A percentile compares a stretch with the other conserved stretches of the same genome.
Conservation (phyloP, 1,140 invertebrate species). For the Lasioglossum albipes region DNA sequence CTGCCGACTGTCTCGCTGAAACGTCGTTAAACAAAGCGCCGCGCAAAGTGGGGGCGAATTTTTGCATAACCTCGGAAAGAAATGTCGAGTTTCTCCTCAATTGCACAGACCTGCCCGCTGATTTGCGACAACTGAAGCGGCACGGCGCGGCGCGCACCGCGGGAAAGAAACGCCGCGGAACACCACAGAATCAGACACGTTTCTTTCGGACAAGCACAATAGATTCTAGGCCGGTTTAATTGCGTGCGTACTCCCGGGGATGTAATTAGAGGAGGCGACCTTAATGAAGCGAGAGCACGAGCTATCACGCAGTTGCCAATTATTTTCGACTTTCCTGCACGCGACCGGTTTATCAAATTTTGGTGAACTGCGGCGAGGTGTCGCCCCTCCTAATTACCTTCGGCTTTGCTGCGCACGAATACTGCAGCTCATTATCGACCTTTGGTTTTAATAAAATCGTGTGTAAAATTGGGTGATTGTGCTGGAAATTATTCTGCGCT, state of each 20-base stretch:
- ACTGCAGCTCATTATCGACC: too few relatives aligned
- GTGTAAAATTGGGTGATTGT: too few relatives aligned
- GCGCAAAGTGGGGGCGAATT: conserved; percentile 68
- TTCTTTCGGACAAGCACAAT: not conserved
- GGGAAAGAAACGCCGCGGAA: conserved; percentile 27
- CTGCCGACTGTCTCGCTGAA: conserved; percentile 8
- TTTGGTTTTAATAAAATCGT: too few relatives aligned
- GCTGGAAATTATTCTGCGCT: too few relatives aligned
- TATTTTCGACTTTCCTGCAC: not conserved
- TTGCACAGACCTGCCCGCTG: conserved; percentile 73
- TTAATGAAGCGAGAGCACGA: not conserved
- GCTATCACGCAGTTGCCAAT: not conserved
- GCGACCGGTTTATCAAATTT: not conserved
- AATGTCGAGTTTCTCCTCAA: conserved; percentile 77
- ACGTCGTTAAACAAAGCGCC: conserved; percentile 67
- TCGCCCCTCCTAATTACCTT: not conserved
- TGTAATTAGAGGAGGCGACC: not conserved
- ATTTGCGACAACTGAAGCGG: conserved; percentile 78
- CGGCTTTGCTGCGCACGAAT: too few relatives aligned
- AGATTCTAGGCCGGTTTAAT: conserved; percentile 38
- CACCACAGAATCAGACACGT: not conserved
- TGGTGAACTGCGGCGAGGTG: not conserved
- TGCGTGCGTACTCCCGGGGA: not conserved
- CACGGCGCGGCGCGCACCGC: conserved; percentile 45
- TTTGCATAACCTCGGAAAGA: conserved; percentile 80